These are phyloP conservation scores for Ditylenchus dipsaci DNA, from an alignment of 1,140 invertebrate species.

Conservation along the genomic window DNA sequence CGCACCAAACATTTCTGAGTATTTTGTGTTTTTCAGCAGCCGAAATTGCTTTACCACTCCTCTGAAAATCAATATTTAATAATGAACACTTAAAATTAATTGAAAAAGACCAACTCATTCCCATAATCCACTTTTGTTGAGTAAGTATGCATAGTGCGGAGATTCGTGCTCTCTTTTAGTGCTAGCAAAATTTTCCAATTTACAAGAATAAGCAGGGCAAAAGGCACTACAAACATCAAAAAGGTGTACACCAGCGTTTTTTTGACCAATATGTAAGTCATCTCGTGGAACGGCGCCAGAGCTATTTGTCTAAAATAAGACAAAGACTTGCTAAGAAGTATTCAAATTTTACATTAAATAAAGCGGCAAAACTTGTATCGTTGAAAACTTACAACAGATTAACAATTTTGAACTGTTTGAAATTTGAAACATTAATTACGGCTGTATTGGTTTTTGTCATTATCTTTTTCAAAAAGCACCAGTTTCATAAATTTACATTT, in stretches of 20 bases:
- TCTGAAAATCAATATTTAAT: not conserved
- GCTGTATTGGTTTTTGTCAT: too few species aligned
- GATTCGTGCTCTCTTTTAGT: constrained; percentile 39
- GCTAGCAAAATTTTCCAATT: constrained; percentile 53
- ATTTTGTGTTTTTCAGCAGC: constrained; percentile 50
- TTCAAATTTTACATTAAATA: too few species aligned
- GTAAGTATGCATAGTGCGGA: constrained; percentile 52
- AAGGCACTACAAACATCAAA: constrained; percentile 56
- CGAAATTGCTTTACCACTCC: constrained; percentile 40
- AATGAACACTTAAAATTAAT: not conserved
- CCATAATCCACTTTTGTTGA: constrained; percentile 45
- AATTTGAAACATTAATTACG: too few species aligned
- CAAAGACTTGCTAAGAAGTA: too few species aligned
- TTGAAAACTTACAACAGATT: too few species aligned
- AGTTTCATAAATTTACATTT: too few species aligned
- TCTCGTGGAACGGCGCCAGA: constrained; percentile 41
- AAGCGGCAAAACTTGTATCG: too few species aligned
- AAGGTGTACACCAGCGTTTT: constrained; percentile 52
- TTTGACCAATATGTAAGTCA: constrained; percentile 47
- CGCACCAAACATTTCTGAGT: constrained; percentile 50
- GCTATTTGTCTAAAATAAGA: constrained; percentile 41
- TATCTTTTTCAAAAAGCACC: too few species aligned
- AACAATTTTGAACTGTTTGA: too few species aligned
- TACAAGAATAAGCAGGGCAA: constrained; percentile 45
- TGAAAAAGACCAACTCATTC: constrained; percentile 26